Percentiles rank a stretch among this genome's conserved stretches.
phyloP scores from a whole-genome alignment of 2,888 invertebrate genomes.

The Uloborus plumipes region DNA sequence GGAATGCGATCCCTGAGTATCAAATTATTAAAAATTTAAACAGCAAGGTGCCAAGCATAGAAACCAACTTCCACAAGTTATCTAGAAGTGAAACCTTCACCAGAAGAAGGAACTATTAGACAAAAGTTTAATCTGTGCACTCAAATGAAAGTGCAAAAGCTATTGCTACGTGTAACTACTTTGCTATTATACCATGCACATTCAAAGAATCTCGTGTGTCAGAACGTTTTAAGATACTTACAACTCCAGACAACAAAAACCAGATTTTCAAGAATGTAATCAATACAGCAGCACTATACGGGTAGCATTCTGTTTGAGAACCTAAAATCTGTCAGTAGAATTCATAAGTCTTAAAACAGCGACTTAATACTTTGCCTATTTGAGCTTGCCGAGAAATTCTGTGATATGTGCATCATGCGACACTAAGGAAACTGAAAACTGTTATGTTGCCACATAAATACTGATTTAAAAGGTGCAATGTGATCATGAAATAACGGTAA shows the following conservation, averaged over 20 bases:
- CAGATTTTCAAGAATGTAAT: conserved; percentile 18
- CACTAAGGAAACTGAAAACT: too few relatives aligned
- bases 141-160: conserved; percentile 5
- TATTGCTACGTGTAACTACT: conserved; percentile 25
- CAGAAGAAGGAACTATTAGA: too few relatives aligned
- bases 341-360: conserved; percentile 12
- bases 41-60: too few relatives aligned
- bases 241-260: conserved; percentile 26
- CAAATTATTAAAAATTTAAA: too few relatives aligned
- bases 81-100: too few relatives aligned
- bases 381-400: too few relatives aligned
- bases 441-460: too few relatives aligned
- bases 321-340: conserved; percentile 60
- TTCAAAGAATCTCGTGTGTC: conserved; percentile 4
- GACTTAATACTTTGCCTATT: conserved; percentile 9
- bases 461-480: too few relatives aligned
- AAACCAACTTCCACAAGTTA: too few relatives aligned
- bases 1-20: too few relatives aligned
- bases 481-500: too few relatives aligned
- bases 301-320: conserved; percentile 23
- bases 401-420: too few relatives aligned
- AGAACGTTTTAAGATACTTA: conserved; percentile 40
- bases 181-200: conserved; percentile 42
- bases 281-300: conserved; percentile 7
- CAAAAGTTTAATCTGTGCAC: neutral